These are phyloP conservation scores for Empis stercorea DNA, from an alignment of 2,888 invertebrate genomes.

Conservation along the genomic window DNA sequence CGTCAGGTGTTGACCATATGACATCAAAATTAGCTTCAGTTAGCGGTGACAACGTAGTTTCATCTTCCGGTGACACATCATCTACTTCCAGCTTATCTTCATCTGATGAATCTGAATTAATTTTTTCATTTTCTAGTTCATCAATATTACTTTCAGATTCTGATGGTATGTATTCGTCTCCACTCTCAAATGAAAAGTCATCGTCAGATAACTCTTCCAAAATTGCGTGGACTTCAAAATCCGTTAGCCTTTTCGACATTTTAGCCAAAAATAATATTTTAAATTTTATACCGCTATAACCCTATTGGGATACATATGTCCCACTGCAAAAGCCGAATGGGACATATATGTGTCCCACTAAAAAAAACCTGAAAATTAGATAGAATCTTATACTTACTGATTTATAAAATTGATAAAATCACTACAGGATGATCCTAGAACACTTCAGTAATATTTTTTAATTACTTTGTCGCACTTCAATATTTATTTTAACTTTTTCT, in stretches of 20 bases:
- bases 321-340: neutral
- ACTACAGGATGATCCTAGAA: neutral
- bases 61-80: no score
- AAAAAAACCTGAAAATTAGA: neutral
- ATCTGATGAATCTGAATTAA: neutral
- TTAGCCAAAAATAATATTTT: neutral
- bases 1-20: slow-evolving; percentile 2
- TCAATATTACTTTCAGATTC: slow-evolving; percentile 1
- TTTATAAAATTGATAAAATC: neutral
- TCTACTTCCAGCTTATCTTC: neutral
- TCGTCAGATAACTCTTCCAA: neutral
- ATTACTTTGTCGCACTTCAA: neutral
- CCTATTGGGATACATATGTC: neutral
- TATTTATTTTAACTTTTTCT: no score
- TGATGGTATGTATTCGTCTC: slow-evolving; percentile 1
- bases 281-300: neutral
- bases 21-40: neutral
- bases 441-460: neutral
- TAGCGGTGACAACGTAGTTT: neutral
- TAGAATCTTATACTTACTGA: slow-evolving; percentile 1
- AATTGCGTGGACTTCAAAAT: neutral
- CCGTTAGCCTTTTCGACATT: neutral
- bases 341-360: neutral
- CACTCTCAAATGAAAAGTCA: neutral
- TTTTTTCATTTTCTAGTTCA: neutral